Conservation (phyloP, 2,797 vertebrate species). For the Scolopax bukidnonensis region DNA sequence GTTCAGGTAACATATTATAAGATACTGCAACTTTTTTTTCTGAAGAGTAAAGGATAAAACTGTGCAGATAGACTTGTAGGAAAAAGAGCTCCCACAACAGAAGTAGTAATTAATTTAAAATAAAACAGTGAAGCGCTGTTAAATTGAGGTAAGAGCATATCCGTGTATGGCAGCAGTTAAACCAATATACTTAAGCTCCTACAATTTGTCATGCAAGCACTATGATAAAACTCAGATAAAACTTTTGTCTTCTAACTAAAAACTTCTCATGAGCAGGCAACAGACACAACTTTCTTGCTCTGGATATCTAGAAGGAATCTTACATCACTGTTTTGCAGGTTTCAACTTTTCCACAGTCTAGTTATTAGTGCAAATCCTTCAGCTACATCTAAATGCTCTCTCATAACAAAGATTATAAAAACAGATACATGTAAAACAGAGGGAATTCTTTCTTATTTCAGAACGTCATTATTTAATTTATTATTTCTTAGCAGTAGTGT, state of each 20-base stretch:
- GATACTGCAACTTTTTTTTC: not conserved
- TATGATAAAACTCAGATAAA: not conserved
- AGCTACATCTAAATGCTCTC: not conserved
- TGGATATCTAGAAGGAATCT: not conserved
- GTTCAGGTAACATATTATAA: not conserved
- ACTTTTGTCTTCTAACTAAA: not conserved
- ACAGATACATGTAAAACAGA: not conserved
- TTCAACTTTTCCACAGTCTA: not conserved
- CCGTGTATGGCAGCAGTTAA: not conserved
- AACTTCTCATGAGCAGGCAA: not conserved
- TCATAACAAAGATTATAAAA: not conserved
- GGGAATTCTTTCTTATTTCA: not conserved
- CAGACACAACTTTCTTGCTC: not conserved
- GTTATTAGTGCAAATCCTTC: not conserved
- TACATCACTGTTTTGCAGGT: not conserved
- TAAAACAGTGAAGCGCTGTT: not conserved
- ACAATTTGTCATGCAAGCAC: not conserved
- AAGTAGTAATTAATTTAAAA: not conserved
- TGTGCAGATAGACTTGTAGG: not conserved
- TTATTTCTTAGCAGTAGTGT: not conserved
- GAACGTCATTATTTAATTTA: not conserved
- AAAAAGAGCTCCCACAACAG: not conserved
- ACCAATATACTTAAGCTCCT: not conserved
- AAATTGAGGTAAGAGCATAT: not conserved
- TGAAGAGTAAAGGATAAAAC: not conserved